A percentile compares a stretch with the other conserved stretches of the same genome.
These are phyloP conservation scores for Cyaniris semiargus DNA, from an alignment of 2,888 invertebrate species.

Conservation along the genomic window DNA sequence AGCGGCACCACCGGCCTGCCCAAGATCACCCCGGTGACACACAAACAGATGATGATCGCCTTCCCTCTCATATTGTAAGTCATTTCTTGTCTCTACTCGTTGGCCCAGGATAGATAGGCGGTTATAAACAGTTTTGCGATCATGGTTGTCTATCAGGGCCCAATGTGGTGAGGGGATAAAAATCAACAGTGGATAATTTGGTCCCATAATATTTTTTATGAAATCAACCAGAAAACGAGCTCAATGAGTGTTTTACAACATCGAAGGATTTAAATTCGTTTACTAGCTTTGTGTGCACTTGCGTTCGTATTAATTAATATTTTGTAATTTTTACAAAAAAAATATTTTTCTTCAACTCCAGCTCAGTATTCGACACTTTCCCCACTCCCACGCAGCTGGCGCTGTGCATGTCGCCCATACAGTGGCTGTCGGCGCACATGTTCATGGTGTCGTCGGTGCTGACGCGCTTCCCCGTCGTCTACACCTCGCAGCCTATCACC, in stretches of 20 bases:
- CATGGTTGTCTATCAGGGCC: not conserved
- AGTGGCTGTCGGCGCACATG: constrained; percentile 56
- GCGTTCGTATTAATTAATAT: not conserved
- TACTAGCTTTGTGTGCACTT: not conserved
- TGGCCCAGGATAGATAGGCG: not conserved
- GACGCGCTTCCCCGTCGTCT: constrained; percentile 51
- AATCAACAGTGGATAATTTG: not conserved
- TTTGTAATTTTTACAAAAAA: not conserved
- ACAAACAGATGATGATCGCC: constrained; percentile 52
- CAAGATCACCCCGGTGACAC: constrained; percentile 54
- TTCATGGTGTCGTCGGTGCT: constrained; percentile 48
- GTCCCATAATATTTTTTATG: not conserved
- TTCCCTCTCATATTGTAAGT: constrained; percentile 55
- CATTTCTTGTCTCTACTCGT: not conserved
- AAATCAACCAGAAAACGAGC: no score
- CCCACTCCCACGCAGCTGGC: constrained; percentile 51
- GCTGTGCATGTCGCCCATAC: constrained; percentile 52
- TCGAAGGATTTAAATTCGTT: not conserved
- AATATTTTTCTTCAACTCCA: constrained; percentile 15
- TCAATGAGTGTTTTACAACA: not conserved
- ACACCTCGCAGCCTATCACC: constrained; percentile 48
- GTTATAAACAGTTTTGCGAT: not conserved
- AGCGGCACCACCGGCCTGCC: constrained; percentile 66
- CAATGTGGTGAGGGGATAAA: not conserved
- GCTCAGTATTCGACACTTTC: constrained; percentile 39